Evolutionary conservation across 2,797 vertebrate genomes (phyloP).

Genomic region (Erithacus rubecula): DNA sequence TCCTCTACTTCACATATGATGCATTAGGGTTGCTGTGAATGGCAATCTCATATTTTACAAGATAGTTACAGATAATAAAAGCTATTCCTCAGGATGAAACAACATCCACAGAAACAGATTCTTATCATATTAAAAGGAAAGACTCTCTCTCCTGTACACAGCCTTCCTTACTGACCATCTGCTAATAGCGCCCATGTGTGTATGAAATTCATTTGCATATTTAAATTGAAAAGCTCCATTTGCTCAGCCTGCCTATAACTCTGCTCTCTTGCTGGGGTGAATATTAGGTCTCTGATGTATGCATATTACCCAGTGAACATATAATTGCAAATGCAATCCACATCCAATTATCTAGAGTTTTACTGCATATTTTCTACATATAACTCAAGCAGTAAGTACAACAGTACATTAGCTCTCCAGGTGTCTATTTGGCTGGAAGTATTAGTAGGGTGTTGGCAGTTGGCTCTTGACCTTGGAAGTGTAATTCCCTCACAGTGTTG

Average conservation of each 20-base stretch:
- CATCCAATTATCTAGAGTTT: slow-evolving; percentile 16
- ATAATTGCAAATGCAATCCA: slow-evolving; percentile 27
- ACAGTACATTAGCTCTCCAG: background rate
- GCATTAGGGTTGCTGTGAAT: background rate
- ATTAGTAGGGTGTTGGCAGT: background rate
- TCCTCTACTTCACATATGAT: background rate
- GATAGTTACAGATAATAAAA: background rate
- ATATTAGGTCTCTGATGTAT: slow-evolving; percentile 14
- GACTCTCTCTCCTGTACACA: background rate
- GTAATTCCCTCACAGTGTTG: background rate
- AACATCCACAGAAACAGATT: slow-evolving; percentile 2
- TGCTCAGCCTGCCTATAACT: background rate
- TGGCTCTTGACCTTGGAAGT: background rate
- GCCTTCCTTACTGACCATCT: slow-evolving; percentile 9
- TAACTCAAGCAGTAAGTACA: background rate
- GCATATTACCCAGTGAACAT: background rate
- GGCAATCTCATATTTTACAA: background rate
- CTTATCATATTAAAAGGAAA: background rate
- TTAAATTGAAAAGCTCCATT: slow-evolving; percentile 37
- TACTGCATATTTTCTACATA: background rate
- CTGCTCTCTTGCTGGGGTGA: background rate
- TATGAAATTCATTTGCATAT: slow-evolving; percentile 40
- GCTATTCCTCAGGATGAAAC: background rate
- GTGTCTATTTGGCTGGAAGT: background rate
- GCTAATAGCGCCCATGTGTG: background rate